Percentiles rank a stretch among this genome's conserved stretches.
These are phyloP conservation scores for Sandelia bainsii DNA, from an alignment of 2,797 vertebrate species.

Conservation along the genomic window DNA sequence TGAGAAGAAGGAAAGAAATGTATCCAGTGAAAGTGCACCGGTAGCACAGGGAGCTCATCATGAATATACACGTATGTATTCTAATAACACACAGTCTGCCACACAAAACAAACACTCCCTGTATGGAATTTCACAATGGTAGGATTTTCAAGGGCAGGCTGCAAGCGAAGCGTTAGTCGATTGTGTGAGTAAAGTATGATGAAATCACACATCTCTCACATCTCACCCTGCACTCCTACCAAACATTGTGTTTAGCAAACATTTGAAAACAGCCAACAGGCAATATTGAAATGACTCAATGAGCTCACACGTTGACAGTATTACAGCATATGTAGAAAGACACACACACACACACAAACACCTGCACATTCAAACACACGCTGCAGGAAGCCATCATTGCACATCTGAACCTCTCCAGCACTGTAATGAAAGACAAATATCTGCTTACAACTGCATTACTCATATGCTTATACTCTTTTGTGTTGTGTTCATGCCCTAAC, in stretches of 20 bases:
- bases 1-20: background rate
- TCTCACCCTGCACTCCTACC: constrained; percentile 43
- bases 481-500: constrained; percentile 67
- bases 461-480: constrained; percentile 61
- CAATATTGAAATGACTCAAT: constrained; percentile 55
- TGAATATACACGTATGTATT: background rate
- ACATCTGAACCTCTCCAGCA: constrained; percentile 27
- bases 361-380: background rate
- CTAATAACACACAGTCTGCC: background rate
- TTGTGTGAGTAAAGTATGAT: constrained; percentile 58
- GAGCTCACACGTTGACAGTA: constrained; percentile 25
- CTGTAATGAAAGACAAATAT: constrained; percentile 63
- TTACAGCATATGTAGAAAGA: constrained; percentile 20
- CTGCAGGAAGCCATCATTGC: constrained; percentile 20
- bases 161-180: constrained; percentile 34
- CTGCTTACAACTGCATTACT: constrained; percentile 72
- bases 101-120: constrained; percentile 28
- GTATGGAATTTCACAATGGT: constrained; percentile 38
- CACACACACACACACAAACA: constrained; percentile 35
- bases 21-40: constrained; percentile 9
- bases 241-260: constrained; percentile 56
- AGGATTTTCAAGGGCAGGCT: constrained; percentile 54
- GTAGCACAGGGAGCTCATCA: background rate
- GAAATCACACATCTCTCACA: constrained; percentile 66
- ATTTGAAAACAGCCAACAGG: constrained; percentile 65